Conservation (phyloP, 2,888 invertebrate species). For the Eupithecia centaureata region DNA sequence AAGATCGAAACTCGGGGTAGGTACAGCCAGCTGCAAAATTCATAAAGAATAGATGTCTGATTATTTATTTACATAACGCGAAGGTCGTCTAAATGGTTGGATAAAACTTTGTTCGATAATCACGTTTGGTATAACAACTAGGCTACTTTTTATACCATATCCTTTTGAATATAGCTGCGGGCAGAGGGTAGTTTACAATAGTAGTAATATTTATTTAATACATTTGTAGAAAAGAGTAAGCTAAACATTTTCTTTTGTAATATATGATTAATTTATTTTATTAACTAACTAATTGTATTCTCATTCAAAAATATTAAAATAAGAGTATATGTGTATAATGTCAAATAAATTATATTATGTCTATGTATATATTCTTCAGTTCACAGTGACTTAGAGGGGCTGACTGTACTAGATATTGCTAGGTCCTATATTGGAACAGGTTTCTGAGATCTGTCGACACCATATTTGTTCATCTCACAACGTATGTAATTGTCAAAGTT, state of each 20-base stretch:
- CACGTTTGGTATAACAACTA: too few relatives aligned
- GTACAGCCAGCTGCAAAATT: not conserved
- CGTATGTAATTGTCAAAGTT: conserved; percentile 41
- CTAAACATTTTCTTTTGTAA: too few relatives aligned
- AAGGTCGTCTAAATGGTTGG: too few relatives aligned
- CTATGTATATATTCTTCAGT: too few relatives aligned
- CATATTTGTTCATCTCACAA: conserved; percentile 64
- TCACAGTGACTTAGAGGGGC: not conserved
- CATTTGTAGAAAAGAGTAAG: not conserved
- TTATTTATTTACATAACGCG: too few relatives aligned
- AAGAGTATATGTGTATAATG: too few relatives aligned
- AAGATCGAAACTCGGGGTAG: conserved; percentile 49
- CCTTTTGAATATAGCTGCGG: too few relatives aligned
- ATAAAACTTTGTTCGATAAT: too few relatives aligned
- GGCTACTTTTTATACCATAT: not conserved
- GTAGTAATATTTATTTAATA: not conserved
- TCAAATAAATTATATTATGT: too few relatives aligned
- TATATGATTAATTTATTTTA: too few relatives aligned
- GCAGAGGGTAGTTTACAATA: conserved; percentile 43
- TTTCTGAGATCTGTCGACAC: conserved; percentile 66
- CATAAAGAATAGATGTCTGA: not conserved
- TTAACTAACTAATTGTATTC: too few relatives aligned
- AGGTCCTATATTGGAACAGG: conserved; percentile 35
- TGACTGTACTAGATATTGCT: conserved; percentile 51
- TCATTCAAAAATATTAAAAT: too few relatives aligned